Conservation (phyloP, 2,888 invertebrate species). For the Perizoma affinitatum region DNA sequence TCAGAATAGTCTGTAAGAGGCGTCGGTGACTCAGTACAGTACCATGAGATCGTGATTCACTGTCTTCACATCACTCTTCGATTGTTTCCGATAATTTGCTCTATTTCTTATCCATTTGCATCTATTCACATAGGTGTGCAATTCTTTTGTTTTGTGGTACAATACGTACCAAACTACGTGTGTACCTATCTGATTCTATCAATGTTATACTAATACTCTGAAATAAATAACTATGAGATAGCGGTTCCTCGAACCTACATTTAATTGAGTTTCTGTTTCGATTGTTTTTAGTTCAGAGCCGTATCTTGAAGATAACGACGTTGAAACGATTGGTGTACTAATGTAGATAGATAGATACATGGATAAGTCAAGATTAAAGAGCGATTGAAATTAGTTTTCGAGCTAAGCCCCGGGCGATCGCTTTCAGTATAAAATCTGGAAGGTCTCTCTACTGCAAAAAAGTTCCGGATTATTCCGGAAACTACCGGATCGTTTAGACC, state of each 20-base stretch:
- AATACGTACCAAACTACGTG: too few relatives aligned
- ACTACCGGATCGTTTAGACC: slow-evolving; percentile 35
- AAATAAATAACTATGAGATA: background rate
- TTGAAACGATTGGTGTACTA: slow-evolving; percentile 5
- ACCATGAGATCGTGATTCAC: slow-evolving; percentile 61
- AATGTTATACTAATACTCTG: slow-evolving; percentile 6
- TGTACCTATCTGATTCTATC: slow-evolving; percentile 5
- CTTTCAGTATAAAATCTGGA: slow-evolving; percentile 36
- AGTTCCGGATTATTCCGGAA: slow-evolving; percentile 37
- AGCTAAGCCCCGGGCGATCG: slow-evolving; percentile 35
- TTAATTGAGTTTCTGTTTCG: background rate
- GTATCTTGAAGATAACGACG: background rate
- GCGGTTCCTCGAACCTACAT: background rate
- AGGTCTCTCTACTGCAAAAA: slow-evolving; percentile 31
- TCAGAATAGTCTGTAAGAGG: slow-evolving; percentile 73
- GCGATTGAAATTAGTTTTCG: slow-evolving; percentile 37
- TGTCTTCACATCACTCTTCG: slow-evolving; percentile 56
- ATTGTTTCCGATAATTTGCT: slow-evolving; percentile 70
- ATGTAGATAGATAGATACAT: background rate
- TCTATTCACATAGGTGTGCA: slow-evolving; percentile 43
- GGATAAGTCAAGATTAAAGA: slow-evolving; percentile 31
- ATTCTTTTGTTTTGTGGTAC: slow-evolving; percentile 36
- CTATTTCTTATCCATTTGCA: slow-evolving; percentile 57
- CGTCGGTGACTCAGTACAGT: slow-evolving; percentile 65
- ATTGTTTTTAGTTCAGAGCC: background rate